These are phyloP conservation scores for Bergia puertoricense DNA, from an alignment of 92 coral and sea anemone genomes.

Conservation along the genomic window DNA sequence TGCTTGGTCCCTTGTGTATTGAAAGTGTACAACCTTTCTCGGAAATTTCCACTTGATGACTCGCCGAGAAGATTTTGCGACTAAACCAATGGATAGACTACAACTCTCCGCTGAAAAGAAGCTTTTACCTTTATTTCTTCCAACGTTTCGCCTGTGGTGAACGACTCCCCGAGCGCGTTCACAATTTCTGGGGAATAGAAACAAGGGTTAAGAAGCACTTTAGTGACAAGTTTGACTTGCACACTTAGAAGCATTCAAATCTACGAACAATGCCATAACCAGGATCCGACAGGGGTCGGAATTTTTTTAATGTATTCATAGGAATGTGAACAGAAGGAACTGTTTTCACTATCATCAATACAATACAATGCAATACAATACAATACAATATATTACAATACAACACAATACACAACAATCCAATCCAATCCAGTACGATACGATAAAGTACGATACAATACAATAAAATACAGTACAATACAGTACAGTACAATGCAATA, in stretches of 20 bases:
- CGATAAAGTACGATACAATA: background rate
- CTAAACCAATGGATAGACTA: background rate
- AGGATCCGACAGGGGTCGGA: too few species aligned
- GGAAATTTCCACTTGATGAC: background rate
- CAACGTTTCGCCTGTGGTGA: slow-evolving; percentile 2
- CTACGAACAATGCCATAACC: too few species aligned
- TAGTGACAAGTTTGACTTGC: too few species aligned
- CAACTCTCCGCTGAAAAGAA: background rate
- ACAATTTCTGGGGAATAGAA: background rate
- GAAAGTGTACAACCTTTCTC: background rate
- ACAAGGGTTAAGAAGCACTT: background rate
- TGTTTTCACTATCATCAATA: background rate
- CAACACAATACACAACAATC: background rate
- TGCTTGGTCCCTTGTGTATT: background rate
- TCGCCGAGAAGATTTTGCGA: background rate
- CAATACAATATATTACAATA: background rate
- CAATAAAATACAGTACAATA: background rate
- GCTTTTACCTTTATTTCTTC: background rate
- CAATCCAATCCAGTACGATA: background rate
- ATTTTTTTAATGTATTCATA: too few species aligned
- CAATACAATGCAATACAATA: background rate
- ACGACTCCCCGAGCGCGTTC: slow-evolving; percentile 9
- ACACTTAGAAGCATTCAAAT: too few species aligned
- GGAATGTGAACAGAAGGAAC: too few species aligned
- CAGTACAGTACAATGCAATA: background rate